Evolutionary conservation across 2,888 invertebrate species (phyloP).

Genomic region (Metallyticus violacea): DNA sequence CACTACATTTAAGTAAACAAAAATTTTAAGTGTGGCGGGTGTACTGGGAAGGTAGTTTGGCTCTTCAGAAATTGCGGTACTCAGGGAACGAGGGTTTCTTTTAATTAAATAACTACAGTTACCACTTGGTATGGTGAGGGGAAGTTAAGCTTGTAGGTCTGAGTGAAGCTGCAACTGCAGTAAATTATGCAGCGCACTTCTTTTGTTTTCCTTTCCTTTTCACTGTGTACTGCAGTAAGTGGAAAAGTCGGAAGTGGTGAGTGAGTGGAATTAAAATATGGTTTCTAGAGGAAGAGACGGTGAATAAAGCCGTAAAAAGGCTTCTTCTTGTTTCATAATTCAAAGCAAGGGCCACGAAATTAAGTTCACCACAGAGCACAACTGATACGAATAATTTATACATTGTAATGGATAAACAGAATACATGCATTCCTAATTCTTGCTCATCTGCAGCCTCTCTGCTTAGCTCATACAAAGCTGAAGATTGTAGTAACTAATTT

Average conservation of each 20-base stretch:
- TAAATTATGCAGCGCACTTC: not conserved
- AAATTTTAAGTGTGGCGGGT: not conserved
- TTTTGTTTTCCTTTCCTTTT: not conserved
- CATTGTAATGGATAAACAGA: too few relatives aligned
- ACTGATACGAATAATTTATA: too few relatives aligned
- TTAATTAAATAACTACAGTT: not conserved
- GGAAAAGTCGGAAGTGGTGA: not conserved
- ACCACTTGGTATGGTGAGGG: too few relatives aligned
- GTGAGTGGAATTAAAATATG: not conserved
- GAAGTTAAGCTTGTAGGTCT: not conserved
- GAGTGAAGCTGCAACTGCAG: not conserved
- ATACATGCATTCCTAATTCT: too few relatives aligned
- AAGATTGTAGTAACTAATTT: too few relatives aligned
- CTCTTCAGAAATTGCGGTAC: too few relatives aligned
- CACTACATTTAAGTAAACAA: not conserved
- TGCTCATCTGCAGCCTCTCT: too few relatives aligned
- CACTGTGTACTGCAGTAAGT: not conserved
- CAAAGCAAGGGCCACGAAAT: too few relatives aligned
- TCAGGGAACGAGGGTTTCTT: not conserved
- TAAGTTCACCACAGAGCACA: too few relatives aligned
- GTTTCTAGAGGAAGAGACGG: not conserved
- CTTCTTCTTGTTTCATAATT: not conserved
- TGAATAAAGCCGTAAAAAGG: not conserved
- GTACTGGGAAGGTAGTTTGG: too few relatives aligned
- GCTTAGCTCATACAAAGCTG: too few relatives aligned